A percentile compares a stretch with the other conserved stretches of the same genome.
Conservation (phyloP, 2,113 vertebrate genomes). For the Bos taurus region ARS-UCD2.0 NC_037334.1:38041501-38042000, state of each 20-base stretch:
- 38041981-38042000: background rate
- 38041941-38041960: background rate
- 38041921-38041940: background rate
- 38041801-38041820: background rate
- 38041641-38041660: background rate
- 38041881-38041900: background rate
- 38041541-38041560: background rate
- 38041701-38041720: background rate
- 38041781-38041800: background rate
- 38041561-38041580: background rate
- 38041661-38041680: background rate
- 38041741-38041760: background rate
- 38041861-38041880: background rate
- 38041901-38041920: background rate
- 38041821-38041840: background rate
- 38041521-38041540: background rate
- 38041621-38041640: background rate
- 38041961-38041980: background rate
- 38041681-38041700: background rate
- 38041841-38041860: background rate
- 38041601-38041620: background rate
- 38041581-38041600: background rate
- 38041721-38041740: background rate
- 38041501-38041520: background rate
- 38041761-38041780: background rate